Evolutionary conservation across 2,113 vertebrate species (phyloP), one percentile per base, ranked within the genome.

Genomic region (Oryzias celebensis): DNA sequence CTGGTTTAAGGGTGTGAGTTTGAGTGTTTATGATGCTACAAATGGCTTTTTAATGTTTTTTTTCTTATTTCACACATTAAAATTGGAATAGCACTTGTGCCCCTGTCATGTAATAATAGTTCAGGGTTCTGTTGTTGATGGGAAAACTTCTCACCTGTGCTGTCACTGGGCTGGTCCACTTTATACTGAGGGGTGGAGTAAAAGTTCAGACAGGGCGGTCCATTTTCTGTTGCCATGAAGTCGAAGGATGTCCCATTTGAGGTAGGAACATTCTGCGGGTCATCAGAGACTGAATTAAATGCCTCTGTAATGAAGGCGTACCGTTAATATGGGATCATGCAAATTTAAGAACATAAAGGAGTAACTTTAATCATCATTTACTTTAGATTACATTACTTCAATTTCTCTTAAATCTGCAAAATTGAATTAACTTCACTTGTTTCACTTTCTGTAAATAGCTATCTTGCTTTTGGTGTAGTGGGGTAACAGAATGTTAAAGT

Each of bases 181-280:
- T 94, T 95, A 85, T 98, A 99, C 73, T 95, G 95, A 0, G 96
- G 97, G 24, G 94, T 98, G 53, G 95, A 94, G 72, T 96, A 98
- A 68, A 96, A 4, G 53, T 98, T 95, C n/a, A 91, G 65, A 78
- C 92, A 92, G 65, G 91, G 86, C 0, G 96, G 96, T n/a, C 97
- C 95, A 0, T 99, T 98, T 57, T 96, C 96, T 7, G 92, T 65
- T 0, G 93, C 62, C 0, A 94, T 88, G 43, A 95, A 98, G 65
- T 97, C 96, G 70, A 96, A 89, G 1, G 97, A 96, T 10, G 90
- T 98, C 59, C 96, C 96, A 0, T 99, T 99, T 76, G 94, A 92
- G 1, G 93, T 95, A 1, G 95, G 92, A 47, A 95, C 77, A 28
- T 89, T 91, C 97, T 98, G 90, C 8, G 8, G 47, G 59, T 59